Evolutionary conservation across 2,797 vertebrate genomes (phyloP).

Genomic region (Sebastes matsubarae): DNA sequence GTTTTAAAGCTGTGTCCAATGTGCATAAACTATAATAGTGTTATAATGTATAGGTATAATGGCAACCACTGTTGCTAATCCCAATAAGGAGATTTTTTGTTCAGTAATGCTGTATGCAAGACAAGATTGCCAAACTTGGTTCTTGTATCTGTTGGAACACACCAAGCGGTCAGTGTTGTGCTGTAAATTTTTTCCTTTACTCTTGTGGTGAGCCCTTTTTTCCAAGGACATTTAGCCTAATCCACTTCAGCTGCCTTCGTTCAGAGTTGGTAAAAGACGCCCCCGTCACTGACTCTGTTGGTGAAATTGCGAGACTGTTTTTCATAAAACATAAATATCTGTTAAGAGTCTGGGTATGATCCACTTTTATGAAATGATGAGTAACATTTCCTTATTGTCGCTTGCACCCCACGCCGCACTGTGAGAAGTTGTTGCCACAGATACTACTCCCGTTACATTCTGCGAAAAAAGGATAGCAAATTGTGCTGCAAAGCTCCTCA

Average conservation of each 20-base stretch:
- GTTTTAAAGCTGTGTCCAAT: not conserved
- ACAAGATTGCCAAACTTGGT: slow-evolving; percentile 49
- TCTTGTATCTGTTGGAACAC: slow-evolving; percentile 71
- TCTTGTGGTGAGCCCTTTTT: slow-evolving; percentile 83
- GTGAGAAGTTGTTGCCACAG: slow-evolving; percentile 57
- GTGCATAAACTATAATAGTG: not conserved
- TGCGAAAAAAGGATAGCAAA: slow-evolving; percentile 23
- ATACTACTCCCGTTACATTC: slow-evolving; percentile 52
- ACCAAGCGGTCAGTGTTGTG: slow-evolving; percentile 80
- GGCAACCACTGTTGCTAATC: not conserved
- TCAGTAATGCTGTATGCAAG: slow-evolving; percentile 37
- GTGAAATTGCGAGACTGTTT: slow-evolving; percentile 78
- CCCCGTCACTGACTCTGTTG: slow-evolving; percentile 71
- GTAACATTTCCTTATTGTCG: slow-evolving; percentile 82
- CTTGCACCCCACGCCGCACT: slow-evolving; percentile 47
- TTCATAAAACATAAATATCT: slow-evolving; percentile 85
- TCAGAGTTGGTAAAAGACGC: slow-evolving; percentile 81
- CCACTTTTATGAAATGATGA: slow-evolving; percentile 80
- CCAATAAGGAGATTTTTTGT: not conserved
- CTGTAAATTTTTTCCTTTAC: slow-evolving; percentile 76
- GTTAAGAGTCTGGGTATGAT: slow-evolving; percentile 81
- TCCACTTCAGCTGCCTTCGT: slow-evolving; percentile 84
- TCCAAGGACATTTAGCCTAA: slow-evolving; percentile 84
- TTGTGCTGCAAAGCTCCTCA: not conserved
- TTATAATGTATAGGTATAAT: not conserved